These are phyloP conservation scores for Andricus curvator DNA, from an alignment of 2,888 invertebrate species.

Conservation along the genomic window DNA sequence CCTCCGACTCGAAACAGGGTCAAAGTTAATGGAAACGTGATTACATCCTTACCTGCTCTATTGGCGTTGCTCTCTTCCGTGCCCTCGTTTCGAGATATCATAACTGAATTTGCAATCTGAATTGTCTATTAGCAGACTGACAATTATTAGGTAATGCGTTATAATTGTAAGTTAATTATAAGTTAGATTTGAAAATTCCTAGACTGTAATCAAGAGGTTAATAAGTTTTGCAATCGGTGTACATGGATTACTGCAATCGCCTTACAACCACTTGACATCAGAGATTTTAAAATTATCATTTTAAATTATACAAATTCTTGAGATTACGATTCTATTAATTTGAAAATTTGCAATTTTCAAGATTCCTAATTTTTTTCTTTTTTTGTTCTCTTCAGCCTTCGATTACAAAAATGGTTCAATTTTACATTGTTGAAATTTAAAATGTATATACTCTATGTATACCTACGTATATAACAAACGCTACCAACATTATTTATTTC, in stretches of 20 bases:
- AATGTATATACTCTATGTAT: too few species aligned
- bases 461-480: too few species aligned
- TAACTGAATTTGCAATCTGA: not conserved
- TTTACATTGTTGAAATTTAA: too few species aligned
- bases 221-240: not conserved
- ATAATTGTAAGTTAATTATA: not conserved
- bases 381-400: too few species aligned
- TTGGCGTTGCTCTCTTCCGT: not conserved
- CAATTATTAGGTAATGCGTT: not conserved
- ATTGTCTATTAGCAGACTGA: not conserved
- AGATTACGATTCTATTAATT: too few species aligned
- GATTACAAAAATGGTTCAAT: too few species aligned
- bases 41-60: slow-evolving; percentile 21
- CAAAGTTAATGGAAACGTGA: slow-evolving; percentile 39
- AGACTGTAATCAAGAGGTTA: not conserved
- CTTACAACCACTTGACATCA: not conserved
- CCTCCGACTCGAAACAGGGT: slow-evolving; percentile 28
- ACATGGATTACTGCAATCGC: not conserved
- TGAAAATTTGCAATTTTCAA: too few species aligned
- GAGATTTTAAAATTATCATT: not conserved
- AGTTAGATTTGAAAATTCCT: not conserved
- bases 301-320: too few species aligned
- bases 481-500: too few species aligned
- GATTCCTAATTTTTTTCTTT: too few species aligned
- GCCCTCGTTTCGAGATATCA: not conserved